Base-by-base conservation (phyloP, 2,797 vertebrate species). In the Melanotaenia trifasciata region DNA sequence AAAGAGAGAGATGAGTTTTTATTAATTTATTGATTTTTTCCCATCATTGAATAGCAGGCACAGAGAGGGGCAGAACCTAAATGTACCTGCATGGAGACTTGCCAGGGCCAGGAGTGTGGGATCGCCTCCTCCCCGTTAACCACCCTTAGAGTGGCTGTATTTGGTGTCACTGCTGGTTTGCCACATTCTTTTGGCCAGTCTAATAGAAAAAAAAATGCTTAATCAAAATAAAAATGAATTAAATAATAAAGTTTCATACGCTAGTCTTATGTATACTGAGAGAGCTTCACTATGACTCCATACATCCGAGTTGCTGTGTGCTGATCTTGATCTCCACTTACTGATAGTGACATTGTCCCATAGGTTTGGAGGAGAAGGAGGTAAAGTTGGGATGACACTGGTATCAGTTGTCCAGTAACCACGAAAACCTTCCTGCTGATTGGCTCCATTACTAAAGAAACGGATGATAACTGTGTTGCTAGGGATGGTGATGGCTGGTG, bases 91-190 rank as follows among this genome's bases (percentile, higher is more conserved):
- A 95, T 92, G 77, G 94, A 94, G 58, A 94, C 90, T 56, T 94
- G 92, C 93, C 93, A 94, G n/a, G 92, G 92, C 93, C 93, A 94
- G 22, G 93, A 93, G 73, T 93, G 83, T n/a, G 92, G 90, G 61
- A 66, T 77, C 0, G 88, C 93, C 75, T 93, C 92, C 10, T 74
- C 75, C 45, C 93, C 92, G 47, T 94, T 94, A 12, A 94, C 93
- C 33, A 94, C 87, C 61, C 89, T 90, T 0, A 30, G 0, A 12
- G 79, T 78, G 40, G 64, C 11, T 47, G 53, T 89, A 5, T 43
- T 89, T 5, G 93, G 92, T 61, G 63, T 64, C 26, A 94, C 87
- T 9, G 64, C 89, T 51, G 93, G 92, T 1, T 65, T 84, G 30
- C 94, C 94, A 74, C 94, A 94, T 12, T 76, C 61, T 53, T 72